Evolutionary conservation across 2,113 vertebrate genomes (phyloP), one percentile per base, ranked within the genome.

Genomic region (Meleagris gallopavo): DNA sequence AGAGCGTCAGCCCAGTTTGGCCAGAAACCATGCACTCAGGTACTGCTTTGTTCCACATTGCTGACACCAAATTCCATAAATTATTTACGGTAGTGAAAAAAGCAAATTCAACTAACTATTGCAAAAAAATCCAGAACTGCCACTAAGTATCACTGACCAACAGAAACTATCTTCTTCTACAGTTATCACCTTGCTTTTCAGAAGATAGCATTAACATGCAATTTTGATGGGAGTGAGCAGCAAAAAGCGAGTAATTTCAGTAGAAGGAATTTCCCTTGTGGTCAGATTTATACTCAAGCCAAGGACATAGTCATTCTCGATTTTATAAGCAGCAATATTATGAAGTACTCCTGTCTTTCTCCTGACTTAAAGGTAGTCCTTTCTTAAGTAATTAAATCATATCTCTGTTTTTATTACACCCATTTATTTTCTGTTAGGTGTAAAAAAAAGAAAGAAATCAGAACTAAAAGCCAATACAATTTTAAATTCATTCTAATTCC

Each of bases 1-100:
- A 97, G 99, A 99, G 73, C 98, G 99, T 71, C 99, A 99, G 96
- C 98, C 99, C 55, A 99, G 98, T 95, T 98, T 99, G 74, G 98
- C 98, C 93, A 98, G 98, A 95, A 99, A 99, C 96, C 99, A 99
- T 9, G 96, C 98, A 19, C 98, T 99, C 97, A 99, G 99, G 99
- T 99, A 97, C 52, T 2, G 2, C 21, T 55, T 87, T 48, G 50
- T 73, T 55, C 19, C 22, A 70, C 24, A 24, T 10, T 61, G 21
- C 38, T 82, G 3, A 83, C 72, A 25, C 9, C 21, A 52, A 21
- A 27, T 38, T 89, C 72, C 78, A 13, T 29, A 21, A 62, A 69
- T 19, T 0, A 2, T 27, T 77, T 88, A 34, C 40, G 57, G n/a
- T 83, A 30, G 21, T n/a, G 30, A 22, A 14, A 58, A 74, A 78